These are phyloP conservation scores for Darevskia mixta DNA, from an alignment of 2,797 vertebrate genomes.

Conservation along the genomic window DNA sequence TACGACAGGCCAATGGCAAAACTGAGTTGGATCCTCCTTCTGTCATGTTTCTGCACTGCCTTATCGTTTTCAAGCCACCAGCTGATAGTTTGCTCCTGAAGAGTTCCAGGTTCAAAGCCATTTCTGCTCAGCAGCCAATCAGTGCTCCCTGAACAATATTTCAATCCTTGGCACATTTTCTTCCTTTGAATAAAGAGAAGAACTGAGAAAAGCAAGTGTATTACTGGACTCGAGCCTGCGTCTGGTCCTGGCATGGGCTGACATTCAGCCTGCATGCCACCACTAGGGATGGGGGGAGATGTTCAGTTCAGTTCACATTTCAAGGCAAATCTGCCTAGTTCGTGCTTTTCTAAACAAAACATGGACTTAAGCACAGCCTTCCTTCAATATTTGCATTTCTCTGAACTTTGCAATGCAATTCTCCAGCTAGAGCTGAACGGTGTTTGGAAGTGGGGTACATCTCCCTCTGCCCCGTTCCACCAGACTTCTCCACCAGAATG, in stretches of 20 bases:
- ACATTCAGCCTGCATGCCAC: neutral
- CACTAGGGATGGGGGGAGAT: neutral
- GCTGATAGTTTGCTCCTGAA: conserved; percentile 25
- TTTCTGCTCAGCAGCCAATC: neutral
- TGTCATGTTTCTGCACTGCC: neutral
- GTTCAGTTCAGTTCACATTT: neutral
- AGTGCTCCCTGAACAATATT: neutral
- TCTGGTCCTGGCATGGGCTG: neutral
- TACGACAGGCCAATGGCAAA: conserved; percentile 6
- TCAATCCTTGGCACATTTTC: conserved; percentile 14
- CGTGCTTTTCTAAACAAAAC: too few species aligned
- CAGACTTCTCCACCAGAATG: too few species aligned
- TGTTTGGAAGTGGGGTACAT: too few species aligned
- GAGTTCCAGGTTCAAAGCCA: conserved; percentile 13
- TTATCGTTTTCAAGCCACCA: conserved; percentile 12
- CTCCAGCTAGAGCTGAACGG: neutral
- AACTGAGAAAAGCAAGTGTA: neutral
- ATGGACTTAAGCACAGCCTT: too few species aligned
- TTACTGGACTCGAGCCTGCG: neutral
- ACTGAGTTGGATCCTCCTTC: neutral
- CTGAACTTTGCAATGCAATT: too few species aligned
- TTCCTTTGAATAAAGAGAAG: neutral
- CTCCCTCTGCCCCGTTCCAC: too few species aligned
- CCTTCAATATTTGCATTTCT: too few species aligned
- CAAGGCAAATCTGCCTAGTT: too few species aligned